Evolutionary conservation across 2,113 vertebrate genomes (phyloP), one percentile per base, ranked within the genome.

Genomic region (Psilopogon haemacephalus): DNA sequence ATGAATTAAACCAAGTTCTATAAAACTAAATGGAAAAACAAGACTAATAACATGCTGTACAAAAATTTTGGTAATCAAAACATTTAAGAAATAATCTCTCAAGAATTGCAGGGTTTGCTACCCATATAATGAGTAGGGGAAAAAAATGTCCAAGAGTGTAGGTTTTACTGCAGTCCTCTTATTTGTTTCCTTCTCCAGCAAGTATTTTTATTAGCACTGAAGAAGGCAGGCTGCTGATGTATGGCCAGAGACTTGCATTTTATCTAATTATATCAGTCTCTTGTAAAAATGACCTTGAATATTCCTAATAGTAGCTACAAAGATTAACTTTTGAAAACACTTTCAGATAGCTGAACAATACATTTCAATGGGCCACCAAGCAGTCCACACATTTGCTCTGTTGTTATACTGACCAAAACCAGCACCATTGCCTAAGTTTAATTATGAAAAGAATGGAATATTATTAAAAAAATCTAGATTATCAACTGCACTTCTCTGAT

Each of bases 151-250:
- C 65, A 54, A 56, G 8, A 86, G 30, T 2, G 0, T 18, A 50
- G 69, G 44, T 70, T 76, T 76, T 79, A 72, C 71, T 89, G 46
- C 62, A 94, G 77, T 40, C n/a, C 50, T 90, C 58, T 46, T 30
- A 28, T 44, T 87, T 86, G 46, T 68, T 90, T 86, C 68, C 58
- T 73, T 55, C 70, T 59, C 32, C 70, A 58, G 19, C 81, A 92
- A 93, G 82, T 90, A 79, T 92, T 86, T 96, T 54, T 23, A 58
- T 33, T 62, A 59, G 88, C 70, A 71, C 67, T 90, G 81, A 69
- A 73, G 84, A 79, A 69, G 46, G 70, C 1, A 72, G 71, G 68
- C 88, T 86, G 85, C 85, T 93, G 15, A 81, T 62, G 38, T 35
- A 26, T 40, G 77, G 74, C 56, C 72, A 93, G 26, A 52, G 26